phyloP scores from a whole-genome alignment of 2,888 invertebrate species.

The Tinea semifulvella region DNA sequence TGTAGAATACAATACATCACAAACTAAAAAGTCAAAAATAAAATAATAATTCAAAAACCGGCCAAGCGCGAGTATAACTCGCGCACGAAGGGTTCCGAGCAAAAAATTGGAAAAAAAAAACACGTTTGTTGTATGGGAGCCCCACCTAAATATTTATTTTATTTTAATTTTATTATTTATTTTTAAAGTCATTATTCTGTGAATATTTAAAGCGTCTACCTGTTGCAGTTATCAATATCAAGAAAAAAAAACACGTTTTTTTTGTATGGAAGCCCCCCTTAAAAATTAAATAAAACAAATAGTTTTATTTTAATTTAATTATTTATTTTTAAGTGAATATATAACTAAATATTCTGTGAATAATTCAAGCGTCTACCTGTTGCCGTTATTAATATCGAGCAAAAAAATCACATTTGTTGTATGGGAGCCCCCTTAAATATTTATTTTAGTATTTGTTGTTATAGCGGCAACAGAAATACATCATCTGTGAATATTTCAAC shows the following conservation, averaged over 20 bases:
- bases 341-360: constrained; percentile 13
- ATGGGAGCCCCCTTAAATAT: constrained; percentile 10
- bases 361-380: constrained; percentile 11
- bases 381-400: constrained; percentile 9
- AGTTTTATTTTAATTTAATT: constrained; percentile 11
- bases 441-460: constrained; percentile 1
- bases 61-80: not conserved
- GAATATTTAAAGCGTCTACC: constrained; percentile 8
- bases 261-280: constrained; percentile 7
- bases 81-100: not conserved
- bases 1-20: constrained; percentile 4
- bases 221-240: not conserved
- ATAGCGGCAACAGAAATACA: not conserved
- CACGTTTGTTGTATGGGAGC: constrained; percentile 4
- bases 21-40: not conserved
- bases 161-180: constrained; percentile 10
- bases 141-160: constrained; percentile 9
- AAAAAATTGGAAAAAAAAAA: not conserved
- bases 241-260: not conserved
- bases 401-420: constrained; percentile 12
- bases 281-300: too few relatives aligned
- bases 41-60: not conserved
- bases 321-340: constrained; percentile 13
- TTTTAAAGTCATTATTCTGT: constrained; percentile 7
- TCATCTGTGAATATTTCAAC: not conserved